Evolutionary conservation across 2,797 vertebrate genomes (phyloP).

Genomic region (Sorex maritimensis): DNA sequence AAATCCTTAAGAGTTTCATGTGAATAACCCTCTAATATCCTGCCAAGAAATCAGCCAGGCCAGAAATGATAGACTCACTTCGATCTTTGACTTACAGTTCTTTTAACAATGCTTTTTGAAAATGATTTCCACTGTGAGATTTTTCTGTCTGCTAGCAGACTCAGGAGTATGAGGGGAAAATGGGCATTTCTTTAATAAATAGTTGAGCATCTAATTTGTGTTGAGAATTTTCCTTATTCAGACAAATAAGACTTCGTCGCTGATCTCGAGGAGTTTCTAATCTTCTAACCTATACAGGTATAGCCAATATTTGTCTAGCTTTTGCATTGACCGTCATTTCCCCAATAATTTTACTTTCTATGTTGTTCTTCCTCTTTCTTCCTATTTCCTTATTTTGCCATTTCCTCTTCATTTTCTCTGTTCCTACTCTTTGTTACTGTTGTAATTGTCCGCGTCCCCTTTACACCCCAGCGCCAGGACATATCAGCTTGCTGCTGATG

Average conservation of each 20-base stretch:
- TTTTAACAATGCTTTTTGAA: slow-evolving; percentile 53
- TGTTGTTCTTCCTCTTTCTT: background rate
- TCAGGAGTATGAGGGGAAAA: background rate
- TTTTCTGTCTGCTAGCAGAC: slow-evolving; percentile 20
- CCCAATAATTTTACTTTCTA: background rate
- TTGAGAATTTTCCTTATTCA: background rate
- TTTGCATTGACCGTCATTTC: background rate
- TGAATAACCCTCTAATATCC: slow-evolving; percentile 9
- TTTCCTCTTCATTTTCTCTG: background rate
- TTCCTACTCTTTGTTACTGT: background rate
- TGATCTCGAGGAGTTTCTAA: background rate
- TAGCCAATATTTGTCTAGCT: background rate
- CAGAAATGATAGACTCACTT: slow-evolving; percentile 14
- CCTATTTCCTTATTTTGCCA: background rate
- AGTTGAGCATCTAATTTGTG: background rate
- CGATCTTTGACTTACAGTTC: slow-evolving; percentile 20
- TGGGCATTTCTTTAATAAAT: slow-evolving; percentile 25
- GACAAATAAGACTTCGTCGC: background rate
- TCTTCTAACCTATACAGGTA: background rate
- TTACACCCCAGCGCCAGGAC: no score
- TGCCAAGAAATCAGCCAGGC: background rate
- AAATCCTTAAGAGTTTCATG: background rate
- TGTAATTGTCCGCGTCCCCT: no score
- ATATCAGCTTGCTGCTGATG: no score
- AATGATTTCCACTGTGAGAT: slow-evolving; percentile 12